Evolutionary conservation across 2,113 vertebrate species (phyloP).

Genomic region (Camelus dromedarius): DNA sequence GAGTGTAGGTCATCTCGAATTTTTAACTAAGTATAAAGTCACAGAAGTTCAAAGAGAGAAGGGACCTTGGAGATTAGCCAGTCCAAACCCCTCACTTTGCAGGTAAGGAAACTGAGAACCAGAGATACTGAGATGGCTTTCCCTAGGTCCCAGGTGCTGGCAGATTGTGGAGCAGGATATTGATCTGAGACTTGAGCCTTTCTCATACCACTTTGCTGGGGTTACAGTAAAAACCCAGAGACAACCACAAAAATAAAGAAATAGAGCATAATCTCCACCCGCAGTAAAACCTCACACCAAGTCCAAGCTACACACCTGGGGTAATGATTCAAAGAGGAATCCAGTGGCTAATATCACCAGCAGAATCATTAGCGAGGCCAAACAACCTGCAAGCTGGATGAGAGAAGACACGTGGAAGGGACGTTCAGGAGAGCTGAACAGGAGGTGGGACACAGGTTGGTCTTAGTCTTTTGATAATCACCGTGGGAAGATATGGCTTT

Average conservation of each 20-base stretch:
- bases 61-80: background rate
- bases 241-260: background rate
- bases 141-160: background rate
- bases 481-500: background rate
- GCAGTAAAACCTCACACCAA: background rate
- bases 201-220: background rate
- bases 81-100: background rate
- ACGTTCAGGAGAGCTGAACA: background rate
- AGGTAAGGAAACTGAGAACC: background rate
- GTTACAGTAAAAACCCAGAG: background rate
- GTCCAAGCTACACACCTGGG: slow-evolving; percentile 90
- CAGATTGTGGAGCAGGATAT: background rate
- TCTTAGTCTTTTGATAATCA: slow-evolving; percentile 19
- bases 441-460: background rate
- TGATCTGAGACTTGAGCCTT: background rate
- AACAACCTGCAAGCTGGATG: slow-evolving; percentile 93
- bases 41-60: background rate
- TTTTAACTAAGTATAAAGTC: slow-evolving; percentile 26
- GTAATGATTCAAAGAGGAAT: slow-evolving; percentile 95
- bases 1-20: background rate
- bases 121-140: background rate
- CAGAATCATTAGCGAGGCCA: slow-evolving; percentile 95
- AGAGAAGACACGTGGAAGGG: slow-evolving; percentile 46
- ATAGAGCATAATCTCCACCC: background rate
- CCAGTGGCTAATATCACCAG: slow-evolving; percentile 96